Percentiles rank a stretch among this genome's conserved stretches.
Evolutionary conservation across 2,797 vertebrate genomes (phyloP).

Genomic region (Poeciliopsis presidionis): DNA sequence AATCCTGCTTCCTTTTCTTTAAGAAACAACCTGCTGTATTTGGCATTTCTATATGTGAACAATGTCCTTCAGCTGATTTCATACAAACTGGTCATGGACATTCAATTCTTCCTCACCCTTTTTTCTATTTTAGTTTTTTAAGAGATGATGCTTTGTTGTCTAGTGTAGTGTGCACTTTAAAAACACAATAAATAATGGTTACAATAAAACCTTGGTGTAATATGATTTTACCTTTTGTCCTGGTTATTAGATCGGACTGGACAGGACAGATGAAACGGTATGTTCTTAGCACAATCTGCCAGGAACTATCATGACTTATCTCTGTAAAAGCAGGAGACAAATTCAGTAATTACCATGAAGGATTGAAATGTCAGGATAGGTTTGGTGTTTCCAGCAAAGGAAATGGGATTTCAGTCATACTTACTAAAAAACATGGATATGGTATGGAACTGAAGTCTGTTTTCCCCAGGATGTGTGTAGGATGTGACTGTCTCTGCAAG

Average conservation of each 20-base stretch:
- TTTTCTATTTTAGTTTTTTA: not conserved
- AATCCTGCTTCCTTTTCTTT: not conserved
- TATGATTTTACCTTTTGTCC: constrained; percentile 42
- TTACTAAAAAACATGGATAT: constrained; percentile 41
- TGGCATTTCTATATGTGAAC: not conserved
- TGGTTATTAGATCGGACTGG: constrained; percentile 26
- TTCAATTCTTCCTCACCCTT: not conserved
- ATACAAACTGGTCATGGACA: not conserved
- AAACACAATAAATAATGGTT: constrained; percentile 5
- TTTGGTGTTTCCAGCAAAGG: constrained; percentile 55
- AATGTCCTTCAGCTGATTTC: not conserved
- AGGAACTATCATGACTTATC: constrained; percentile 57
- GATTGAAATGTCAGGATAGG: constrained; percentile 73
- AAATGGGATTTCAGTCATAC: constrained; percentile 62
- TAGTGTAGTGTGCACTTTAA: not conserved
- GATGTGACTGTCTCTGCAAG: not conserved
- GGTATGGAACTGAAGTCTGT: constrained; percentile 32
- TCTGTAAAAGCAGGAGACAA: constrained; percentile 55
- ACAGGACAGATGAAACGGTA: constrained; percentile 58
- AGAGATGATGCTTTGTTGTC: not conserved
- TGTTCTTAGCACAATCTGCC: constrained; percentile 55
- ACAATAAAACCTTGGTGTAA: constrained; percentile 32
- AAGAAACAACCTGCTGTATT: not conserved
- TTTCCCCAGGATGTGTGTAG: constrained; percentile 15
- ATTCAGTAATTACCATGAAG: constrained; percentile 63